These are phyloP conservation scores for Rhombomys opimus DNA, from an alignment of 2,113 vertebrate genomes.

Conservation along the genomic window DNA sequence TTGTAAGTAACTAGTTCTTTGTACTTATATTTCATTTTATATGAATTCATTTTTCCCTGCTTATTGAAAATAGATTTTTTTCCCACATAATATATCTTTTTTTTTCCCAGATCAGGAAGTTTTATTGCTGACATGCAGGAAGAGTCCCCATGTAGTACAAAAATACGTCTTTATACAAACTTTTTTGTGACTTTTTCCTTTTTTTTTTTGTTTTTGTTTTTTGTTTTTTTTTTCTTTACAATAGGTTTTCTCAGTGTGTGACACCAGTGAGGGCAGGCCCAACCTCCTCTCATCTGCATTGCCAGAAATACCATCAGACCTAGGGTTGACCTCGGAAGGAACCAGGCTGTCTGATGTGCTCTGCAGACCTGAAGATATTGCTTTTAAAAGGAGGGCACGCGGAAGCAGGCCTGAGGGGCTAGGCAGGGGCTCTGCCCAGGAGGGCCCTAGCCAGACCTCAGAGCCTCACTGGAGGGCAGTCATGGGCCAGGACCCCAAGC, in stretches of 20 bases:
- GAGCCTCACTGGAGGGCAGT: slow-evolving; percentile 45
- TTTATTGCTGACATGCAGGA: slow-evolving; percentile 99
- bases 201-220: slow-evolving; percentile 71
- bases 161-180: slow-evolving; percentile 99
- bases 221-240: slow-evolving; percentile 85
- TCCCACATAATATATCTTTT: background rate
- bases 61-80: background rate
- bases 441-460: background rate
- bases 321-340: slow-evolving; percentile 33
- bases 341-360: slow-evolving; percentile 63
- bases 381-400: slow-evolving; percentile 78
- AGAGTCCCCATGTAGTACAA: slow-evolving; percentile 97
- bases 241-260: slow-evolving; percentile 85
- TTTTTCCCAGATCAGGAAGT: slow-evolving; percentile 89
- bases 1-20: background rate
- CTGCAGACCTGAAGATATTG: slow-evolving; percentile 83
- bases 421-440: background rate
- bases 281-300: slow-evolving; percentile 82
- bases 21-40: background rate
- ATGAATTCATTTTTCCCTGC: background rate
- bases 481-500: slow-evolving; percentile 45
- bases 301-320: slow-evolving; percentile 38
- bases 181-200: slow-evolving; percentile 90
- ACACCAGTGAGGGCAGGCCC: slow-evolving; percentile 70
- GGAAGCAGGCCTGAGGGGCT: slow-evolving; percentile 6